Conservation (phyloP, 2,113 vertebrate genomes). For the Tichodroma muraria region DNA sequence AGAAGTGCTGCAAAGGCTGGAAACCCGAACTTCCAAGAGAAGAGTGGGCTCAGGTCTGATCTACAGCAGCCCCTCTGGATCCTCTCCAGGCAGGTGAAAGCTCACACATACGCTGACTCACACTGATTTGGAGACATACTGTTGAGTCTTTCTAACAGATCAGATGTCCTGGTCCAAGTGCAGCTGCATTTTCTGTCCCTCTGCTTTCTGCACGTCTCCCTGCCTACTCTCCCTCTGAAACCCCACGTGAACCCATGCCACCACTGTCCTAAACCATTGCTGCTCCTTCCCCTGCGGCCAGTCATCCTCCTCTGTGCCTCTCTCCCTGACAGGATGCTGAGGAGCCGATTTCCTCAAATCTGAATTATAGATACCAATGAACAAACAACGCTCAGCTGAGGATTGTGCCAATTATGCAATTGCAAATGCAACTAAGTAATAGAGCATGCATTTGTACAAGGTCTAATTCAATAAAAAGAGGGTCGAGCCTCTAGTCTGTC, state of each 20-base stretch:
- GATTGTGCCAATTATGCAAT: background rate
- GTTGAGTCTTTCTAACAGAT: background rate
- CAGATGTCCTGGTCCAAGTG: background rate
- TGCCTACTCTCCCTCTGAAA: background rate
- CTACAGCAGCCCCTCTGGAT: background rate
- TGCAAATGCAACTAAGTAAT: background rate
- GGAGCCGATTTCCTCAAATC: background rate
- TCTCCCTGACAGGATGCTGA: background rate
- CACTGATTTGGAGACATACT: rapidly evolving
- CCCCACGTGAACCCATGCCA: rapidly evolving
- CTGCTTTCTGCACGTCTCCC: background rate
- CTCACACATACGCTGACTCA: rapidly evolving
- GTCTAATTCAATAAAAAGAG: background rate
- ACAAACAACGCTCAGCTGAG: background rate
- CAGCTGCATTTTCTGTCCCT: background rate
- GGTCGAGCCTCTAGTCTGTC: background rate
- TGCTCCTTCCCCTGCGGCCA: background rate
- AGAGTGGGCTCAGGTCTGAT: background rate
- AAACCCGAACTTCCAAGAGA: background rate
- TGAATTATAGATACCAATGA: background rate
- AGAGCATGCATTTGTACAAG: background rate
- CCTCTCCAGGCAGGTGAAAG: background rate
- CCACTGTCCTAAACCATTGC: background rate
- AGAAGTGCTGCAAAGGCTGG: background rate
- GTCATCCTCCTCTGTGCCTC: rapidly evolving